Conservation (phyloP, 1,140 invertebrate species). For the Agraylea sexmaculata region DNA sequence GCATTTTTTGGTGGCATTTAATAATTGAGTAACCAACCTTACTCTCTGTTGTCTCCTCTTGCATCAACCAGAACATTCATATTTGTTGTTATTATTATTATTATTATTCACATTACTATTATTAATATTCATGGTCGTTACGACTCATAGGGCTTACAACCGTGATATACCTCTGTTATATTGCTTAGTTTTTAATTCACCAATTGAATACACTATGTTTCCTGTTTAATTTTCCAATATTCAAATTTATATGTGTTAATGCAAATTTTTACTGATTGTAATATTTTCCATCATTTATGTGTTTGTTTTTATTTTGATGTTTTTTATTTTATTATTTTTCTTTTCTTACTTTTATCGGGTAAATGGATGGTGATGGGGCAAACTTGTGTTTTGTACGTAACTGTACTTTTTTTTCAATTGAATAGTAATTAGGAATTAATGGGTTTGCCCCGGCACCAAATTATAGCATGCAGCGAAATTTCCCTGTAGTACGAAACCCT, state of each 20-base stretch:
- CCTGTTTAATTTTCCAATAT: constrained; percentile 27
- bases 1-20: constrained; percentile 15
- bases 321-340: constrained; percentile 9
- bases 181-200: constrained; percentile 13
- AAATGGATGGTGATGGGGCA: constrained; percentile 3
- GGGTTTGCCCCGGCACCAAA: constrained; percentile 3
- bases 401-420: too few relatives aligned
- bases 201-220: constrained; percentile 15
- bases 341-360: constrained; percentile 2
- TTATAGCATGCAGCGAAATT: constrained; percentile 13
- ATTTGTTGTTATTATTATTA: too few relatives aligned
- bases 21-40: constrained; percentile 10
- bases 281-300: too few relatives aligned
- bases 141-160: constrained; percentile 17
- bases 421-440: constrained; percentile 1
- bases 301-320: constrained; percentile 1
- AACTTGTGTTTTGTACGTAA: neutral
- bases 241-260: too few relatives aligned
- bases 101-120: too few relatives aligned
- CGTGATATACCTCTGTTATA: constrained; percentile 17
- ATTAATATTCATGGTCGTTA: too few relatives aligned
- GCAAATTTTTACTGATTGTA: constrained; percentile 11
- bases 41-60: constrained; percentile 12
- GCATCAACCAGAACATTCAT: too few relatives aligned
- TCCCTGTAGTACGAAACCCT: constrained; percentile 14